Conservation (phyloP, 2,797 vertebrate species). For the Cossypha niveicapilla region DNA sequence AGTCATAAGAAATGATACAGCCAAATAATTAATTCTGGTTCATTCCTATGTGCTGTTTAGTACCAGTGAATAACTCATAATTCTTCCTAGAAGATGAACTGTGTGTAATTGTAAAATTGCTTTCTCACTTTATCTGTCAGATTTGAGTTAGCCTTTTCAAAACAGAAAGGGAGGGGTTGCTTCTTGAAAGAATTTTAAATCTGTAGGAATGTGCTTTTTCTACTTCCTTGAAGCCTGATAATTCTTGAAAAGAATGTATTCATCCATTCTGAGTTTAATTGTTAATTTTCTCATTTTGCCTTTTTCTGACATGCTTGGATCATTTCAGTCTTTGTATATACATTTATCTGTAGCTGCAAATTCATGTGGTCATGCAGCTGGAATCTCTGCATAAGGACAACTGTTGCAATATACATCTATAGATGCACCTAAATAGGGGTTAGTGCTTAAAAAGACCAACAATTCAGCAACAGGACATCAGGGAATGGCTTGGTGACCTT, state of each 20-base stretch:
- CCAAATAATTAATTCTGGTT: slow-evolving; percentile 49
- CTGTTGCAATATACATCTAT: not conserved
- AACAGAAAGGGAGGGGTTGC: slow-evolving; percentile 41
- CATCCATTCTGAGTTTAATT: not conserved
- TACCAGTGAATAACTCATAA: slow-evolving; percentile 3
- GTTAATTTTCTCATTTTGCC: not conserved
- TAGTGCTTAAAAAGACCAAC: not conserved
- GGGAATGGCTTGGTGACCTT: not conserved
- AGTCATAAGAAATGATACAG: slow-evolving; percentile 5
- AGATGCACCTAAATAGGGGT: not conserved
- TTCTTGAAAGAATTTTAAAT: slow-evolving; percentile 56
- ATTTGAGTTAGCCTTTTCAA: slow-evolving; percentile 43
- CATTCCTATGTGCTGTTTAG: not conserved
- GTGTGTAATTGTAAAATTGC: slow-evolving; percentile 29
- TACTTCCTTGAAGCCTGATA: slow-evolving; percentile 37
- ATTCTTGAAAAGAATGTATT: slow-evolving; percentile 37
- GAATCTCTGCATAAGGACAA: not conserved
- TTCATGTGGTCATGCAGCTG: not conserved
- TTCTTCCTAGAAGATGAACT: slow-evolving; percentile 25
- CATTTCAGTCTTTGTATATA: not conserved
- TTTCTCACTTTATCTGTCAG: slow-evolving; percentile 56
- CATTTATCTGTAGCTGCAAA: not conserved
- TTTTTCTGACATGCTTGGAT: not conserved
- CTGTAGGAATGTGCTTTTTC: slow-evolving; percentile 2
- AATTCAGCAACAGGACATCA: not conserved